Percentiles rank a stretch among this genome's conserved stretches.
Conservation (phyloP, 2,888 invertebrate species). For the Yponomeuta evonymella region DNA sequence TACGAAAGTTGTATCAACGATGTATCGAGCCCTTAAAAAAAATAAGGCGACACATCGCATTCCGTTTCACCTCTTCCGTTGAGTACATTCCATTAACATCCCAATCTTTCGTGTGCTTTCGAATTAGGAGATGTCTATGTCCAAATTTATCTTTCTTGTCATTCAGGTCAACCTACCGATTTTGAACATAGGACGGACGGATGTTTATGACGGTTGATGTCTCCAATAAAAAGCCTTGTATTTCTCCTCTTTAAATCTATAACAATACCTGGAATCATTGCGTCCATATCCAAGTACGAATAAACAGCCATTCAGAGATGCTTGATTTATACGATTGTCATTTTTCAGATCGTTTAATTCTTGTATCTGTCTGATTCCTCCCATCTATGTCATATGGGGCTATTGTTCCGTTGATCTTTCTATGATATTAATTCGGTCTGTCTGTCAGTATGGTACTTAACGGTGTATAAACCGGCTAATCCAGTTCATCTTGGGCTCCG, state of each 20-base stretch:
- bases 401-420: constrained; percentile 10
- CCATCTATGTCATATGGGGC: neutral
- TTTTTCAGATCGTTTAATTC: neutral
- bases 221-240: too few relatives aligned
- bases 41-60: neutral
- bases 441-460: constrained; percentile 41
- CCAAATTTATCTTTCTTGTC: neutral
- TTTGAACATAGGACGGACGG: too few relatives aligned
- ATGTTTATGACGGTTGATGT: too few relatives aligned
- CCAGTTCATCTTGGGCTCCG: constrained; percentile 63
- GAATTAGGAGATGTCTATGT: neutral
- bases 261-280: too few relatives aligned
- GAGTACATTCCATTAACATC: neutral
- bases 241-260: too few relatives aligned
- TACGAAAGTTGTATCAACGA: neutral
- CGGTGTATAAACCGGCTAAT: constrained; percentile 61
- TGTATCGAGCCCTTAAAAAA: neutral
- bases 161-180: neutral
- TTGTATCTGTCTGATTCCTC: neutral
- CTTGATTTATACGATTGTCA: neutral
- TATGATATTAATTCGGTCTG: constrained; percentile 51
- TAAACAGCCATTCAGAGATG: neutral
- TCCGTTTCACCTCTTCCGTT: neutral
- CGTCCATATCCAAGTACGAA: too few relatives aligned
- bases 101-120: neutral